phyloP scores from a whole-genome alignment of 2,797 vertebrate genomes.

The Chaunax sp. region DNA sequence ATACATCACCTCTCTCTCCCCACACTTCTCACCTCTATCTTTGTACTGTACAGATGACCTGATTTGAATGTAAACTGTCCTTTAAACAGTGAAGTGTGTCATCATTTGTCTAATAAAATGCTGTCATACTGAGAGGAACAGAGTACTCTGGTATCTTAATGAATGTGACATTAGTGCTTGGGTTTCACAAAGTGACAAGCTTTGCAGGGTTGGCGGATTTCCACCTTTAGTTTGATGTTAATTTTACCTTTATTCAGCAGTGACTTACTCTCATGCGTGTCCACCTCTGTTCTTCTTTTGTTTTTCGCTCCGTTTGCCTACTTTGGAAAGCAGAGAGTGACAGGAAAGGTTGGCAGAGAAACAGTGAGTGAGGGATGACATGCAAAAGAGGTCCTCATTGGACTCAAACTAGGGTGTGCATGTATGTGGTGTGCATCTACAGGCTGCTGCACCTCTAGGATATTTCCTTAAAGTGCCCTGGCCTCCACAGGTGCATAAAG shows the following conservation, averaged over 20 bases:
- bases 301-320: background rate
- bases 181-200: constrained; percentile 8
- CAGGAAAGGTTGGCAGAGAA: constrained; percentile 8
- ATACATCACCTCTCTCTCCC: constrained; percentile 54
- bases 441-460: constrained; percentile 5
- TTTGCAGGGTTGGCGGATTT: constrained; percentile 13
- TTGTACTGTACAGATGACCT: constrained; percentile 80
- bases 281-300: constrained; percentile 1
- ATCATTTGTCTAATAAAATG: constrained; percentile 82
- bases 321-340: background rate
- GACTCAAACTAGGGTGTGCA: constrained; percentile 10
- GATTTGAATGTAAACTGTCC: constrained; percentile 84
- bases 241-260: background rate
- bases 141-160: constrained; percentile 45
- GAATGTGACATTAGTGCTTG: constrained; percentile 13
- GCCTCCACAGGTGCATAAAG: constrained; percentile 30
- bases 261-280: constrained; percentile 2
- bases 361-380: constrained; percentile 1
- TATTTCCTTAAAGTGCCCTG: constrained; percentile 11
- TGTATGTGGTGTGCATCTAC: background rate
- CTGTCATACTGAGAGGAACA: constrained; percentile 56
- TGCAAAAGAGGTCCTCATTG: background rate
- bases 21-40: constrained; percentile 52
- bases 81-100: constrained; percentile 79
- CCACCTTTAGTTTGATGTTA: background rate